Base-by-base conservation (phyloP, 2,797 vertebrate species). In the Phrynocephalus vlangalii region DNA sequence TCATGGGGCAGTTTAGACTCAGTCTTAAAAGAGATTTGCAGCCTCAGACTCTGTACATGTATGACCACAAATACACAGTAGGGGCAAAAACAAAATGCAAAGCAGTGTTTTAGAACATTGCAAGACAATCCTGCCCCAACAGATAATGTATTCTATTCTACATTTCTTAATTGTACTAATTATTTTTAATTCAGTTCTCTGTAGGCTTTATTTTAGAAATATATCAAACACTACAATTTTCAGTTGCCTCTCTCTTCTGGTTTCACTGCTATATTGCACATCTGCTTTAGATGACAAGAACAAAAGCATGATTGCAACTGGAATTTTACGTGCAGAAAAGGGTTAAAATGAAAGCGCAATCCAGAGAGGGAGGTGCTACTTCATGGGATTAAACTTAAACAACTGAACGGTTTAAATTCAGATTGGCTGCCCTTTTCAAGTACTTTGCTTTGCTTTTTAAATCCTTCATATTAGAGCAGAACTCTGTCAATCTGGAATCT, bases 341-440 rank as follows among this genome's bases (percentile, higher is more conserved):
- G 63, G 84, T 85, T 85, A 67, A 44, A 50, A 68, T 24, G 75
- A 76, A 68, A 85, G 22, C 26, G 13, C 50, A 48, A 85, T 67
- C 50, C 71, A 56, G 52, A 56, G 52, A 56, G 52, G 13, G 52
- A 56, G 52, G 52, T n/a, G 5, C 18, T 44, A 56, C 33, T 91
- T 79, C 9, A 85, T 0, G 7, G 84, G 81, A 90, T 79, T 87
- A 0, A 88, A 56, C 87, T 87, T 79, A 92, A 87, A 0, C 48
- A 73, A 44, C 56, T 88, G 56, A 92, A 89, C 67, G 73, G 81
- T 26, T 68, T 93, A 66, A 91, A 88, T 68, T 50, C 0, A 0
- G 71, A 88, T 86, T 79, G 87, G 75, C 18, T 1, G 0, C 67
- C 81, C 83, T 90, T 88, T 91, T 56, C 52, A 78, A 82, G 38